phyloP scores from a whole-genome alignment of 2,113 vertebrate genomes.

The Scytalopus superciliaris region DNA sequence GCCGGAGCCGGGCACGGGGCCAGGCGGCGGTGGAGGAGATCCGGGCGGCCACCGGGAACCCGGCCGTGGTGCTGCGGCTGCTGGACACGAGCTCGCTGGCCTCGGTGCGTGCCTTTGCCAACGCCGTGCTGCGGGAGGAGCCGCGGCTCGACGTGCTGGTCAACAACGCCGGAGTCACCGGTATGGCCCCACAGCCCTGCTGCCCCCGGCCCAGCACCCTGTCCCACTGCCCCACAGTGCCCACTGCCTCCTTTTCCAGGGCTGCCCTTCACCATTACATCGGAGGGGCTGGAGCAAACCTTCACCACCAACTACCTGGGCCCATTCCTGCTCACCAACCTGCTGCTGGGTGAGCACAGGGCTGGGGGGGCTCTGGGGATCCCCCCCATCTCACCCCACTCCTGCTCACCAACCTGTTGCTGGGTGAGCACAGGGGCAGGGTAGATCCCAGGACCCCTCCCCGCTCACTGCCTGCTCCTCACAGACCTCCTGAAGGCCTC shows the following conservation, averaged over 20 bases:
- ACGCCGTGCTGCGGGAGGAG: slow-evolving; percentile 72
- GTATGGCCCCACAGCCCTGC: not conserved
- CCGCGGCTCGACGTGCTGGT: slow-evolving; percentile 82
- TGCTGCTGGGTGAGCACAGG: slow-evolving; percentile 79
- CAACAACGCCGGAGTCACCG: slow-evolving; percentile 82
- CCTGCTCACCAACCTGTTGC: slow-evolving; percentile 85
- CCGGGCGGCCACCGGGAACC: slow-evolving; percentile 69
- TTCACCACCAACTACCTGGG: slow-evolving; percentile 87
- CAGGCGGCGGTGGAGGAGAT: slow-evolving; percentile 73
- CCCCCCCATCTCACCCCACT: slow-evolving; percentile 44
- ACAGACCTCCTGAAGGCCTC: slow-evolving; percentile 81
- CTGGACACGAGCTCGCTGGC: slow-evolving; percentile 81
- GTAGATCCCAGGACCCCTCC: not conserved
- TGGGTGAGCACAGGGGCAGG: slow-evolving; percentile 71
- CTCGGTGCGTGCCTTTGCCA: slow-evolving; percentile 79
- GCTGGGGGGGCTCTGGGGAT: fast-evolving
- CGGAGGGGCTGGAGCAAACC: slow-evolving; percentile 79
- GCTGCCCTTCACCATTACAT: slow-evolving; percentile 71
- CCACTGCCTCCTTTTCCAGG: slow-evolving; percentile 56
- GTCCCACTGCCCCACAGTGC: fast-evolving
- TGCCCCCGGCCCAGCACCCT: fast-evolving
- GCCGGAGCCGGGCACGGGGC: slow-evolving; percentile 73
- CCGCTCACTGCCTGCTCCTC: not conserved
- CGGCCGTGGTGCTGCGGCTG: slow-evolving; percentile 72
- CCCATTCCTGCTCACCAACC: slow-evolving; percentile 87